phyloP scores from a whole-genome alignment of 2,888 invertebrate genomes.

The Thyatira batis region DNA sequence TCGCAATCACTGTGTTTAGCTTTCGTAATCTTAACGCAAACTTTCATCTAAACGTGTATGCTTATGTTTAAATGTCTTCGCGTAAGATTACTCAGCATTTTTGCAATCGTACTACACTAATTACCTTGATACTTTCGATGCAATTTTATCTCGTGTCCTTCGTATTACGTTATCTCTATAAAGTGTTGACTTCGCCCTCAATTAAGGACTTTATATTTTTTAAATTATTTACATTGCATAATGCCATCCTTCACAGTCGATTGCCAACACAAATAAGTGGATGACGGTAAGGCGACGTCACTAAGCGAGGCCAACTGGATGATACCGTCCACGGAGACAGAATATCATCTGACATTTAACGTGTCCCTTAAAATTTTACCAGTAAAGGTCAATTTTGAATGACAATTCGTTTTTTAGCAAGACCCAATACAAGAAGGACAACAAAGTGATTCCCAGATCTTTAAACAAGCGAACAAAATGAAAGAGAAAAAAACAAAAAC shows the following conservation, averaged over 20 bases:
- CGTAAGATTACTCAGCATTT: conserved; percentile 29
- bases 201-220: not conserved
- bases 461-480: too few relatives aligned
- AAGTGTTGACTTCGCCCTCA: conserved; percentile 6
- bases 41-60: not conserved
- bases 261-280: conserved; percentile 31
- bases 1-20: not conserved
- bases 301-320: conserved; percentile 23
- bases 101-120: conserved; percentile 20
- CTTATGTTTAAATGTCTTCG: conserved; percentile 11
- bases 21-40: not conserved
- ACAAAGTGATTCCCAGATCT: too few relatives aligned
- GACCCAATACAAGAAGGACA: too few relatives aligned
- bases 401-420: not conserved
- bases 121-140: conserved; percentile 18
- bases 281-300: conserved; percentile 21
- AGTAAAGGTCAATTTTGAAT: not conserved
- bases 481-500: not conserved
- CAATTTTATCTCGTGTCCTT: conserved; percentile 7
- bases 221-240: conserved; percentile 18
- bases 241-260: conserved; percentile 24
- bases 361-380: not conserved
- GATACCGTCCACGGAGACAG: conserved; percentile 8
- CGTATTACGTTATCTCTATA: conserved; percentile 15
- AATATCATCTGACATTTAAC: not conserved